phyloP scores from a whole-genome alignment of 1,140 invertebrate genomes.

The Harlomillsia oculata region DNA sequence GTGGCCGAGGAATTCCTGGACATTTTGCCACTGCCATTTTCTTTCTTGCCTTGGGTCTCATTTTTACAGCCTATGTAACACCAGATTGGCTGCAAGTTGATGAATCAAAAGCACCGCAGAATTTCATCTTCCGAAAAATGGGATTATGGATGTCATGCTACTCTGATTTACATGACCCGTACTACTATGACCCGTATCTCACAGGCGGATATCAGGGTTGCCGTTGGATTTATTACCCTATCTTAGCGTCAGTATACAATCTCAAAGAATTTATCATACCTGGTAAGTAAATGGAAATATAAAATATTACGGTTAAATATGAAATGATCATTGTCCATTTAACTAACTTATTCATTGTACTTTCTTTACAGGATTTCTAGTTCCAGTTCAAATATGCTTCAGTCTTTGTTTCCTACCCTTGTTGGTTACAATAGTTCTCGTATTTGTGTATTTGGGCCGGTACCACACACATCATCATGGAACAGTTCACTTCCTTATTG shows the following conservation, averaged over 20 bases:
- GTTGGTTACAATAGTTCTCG: conserved; percentile 13
- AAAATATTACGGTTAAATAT: too few relatives aligned
- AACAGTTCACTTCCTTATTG: conserved; percentile 22
- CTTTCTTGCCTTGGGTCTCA: conserved; percentile 21
- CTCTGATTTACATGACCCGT: conserved; percentile 24
- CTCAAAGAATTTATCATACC: conserved; percentile 24
- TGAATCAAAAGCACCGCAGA: conserved; percentile 3
- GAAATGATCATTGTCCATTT: too few relatives aligned
- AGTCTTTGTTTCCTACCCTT: conserved; percentile 18
- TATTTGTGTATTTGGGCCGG: conserved; percentile 19
- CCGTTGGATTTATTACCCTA: conserved; percentile 29
- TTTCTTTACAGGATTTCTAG: conserved; percentile 22
- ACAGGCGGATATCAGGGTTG: conserved; percentile 24
- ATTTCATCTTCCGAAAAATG: conserved; percentile 26
- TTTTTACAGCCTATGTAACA: conserved; percentile 23
- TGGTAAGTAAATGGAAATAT: conserved; percentile 10
- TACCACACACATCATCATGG: conserved; percentile 15
- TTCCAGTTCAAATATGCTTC: conserved; percentile 32
- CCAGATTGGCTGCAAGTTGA: conserved; percentile 28
- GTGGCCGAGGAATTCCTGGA: conserved; percentile 13
- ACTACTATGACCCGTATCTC: conserved; percentile 27
- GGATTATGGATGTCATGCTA: conserved; percentile 30
- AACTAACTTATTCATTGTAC: background rate
- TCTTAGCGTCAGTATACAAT: conserved; percentile 14
- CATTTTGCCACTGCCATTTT: conserved; percentile 22